phyloP scores from a whole-genome alignment of 2,888 invertebrate species.

The Pardosa pseudoannulata region DNA sequence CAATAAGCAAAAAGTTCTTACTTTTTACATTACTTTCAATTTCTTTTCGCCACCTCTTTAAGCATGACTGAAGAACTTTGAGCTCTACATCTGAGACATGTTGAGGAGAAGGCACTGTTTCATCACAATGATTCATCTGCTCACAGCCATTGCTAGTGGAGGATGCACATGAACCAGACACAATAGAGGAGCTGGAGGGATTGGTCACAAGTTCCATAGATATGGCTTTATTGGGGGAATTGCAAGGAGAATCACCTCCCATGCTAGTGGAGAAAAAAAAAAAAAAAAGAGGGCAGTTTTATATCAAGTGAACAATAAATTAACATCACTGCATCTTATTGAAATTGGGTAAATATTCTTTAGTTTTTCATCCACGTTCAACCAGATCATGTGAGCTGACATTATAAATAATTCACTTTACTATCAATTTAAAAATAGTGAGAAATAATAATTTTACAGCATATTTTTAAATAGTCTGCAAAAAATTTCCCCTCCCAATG shows the following conservation, averaged over 20 bases:
- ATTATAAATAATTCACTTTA: too few species aligned
- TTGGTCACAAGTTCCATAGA: constrained; percentile 35
- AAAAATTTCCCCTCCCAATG: too few species aligned
- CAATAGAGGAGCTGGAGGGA: not conserved
- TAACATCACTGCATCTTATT: too few species aligned
- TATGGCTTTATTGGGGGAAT: constrained; percentile 72
- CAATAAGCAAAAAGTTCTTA: too few species aligned
- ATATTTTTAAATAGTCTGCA: too few species aligned
- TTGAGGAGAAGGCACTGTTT: constrained; percentile 76
- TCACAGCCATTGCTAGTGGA: not conserved
- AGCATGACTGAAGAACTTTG: constrained; percentile 77
- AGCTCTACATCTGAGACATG: constrained; percentile 77
- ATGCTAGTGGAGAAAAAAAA: constrained; percentile 6
- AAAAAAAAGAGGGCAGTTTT: too few species aligned
- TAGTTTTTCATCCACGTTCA: too few species aligned
- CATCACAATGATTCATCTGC: constrained; percentile 30
- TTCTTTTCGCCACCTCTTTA: constrained; percentile 78
- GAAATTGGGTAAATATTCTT: too few species aligned
- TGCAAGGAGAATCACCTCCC: constrained; percentile 74
- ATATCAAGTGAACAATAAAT: too few species aligned
- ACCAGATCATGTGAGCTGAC: too few species aligned
- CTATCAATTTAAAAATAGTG: too few species aligned
- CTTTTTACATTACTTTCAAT: constrained; percentile 78
- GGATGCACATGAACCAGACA: not conserved
- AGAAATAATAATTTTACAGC: too few species aligned